Conservation (phyloP, 2,797 vertebrate species). For the Leucoraja ocellata region DNA sequence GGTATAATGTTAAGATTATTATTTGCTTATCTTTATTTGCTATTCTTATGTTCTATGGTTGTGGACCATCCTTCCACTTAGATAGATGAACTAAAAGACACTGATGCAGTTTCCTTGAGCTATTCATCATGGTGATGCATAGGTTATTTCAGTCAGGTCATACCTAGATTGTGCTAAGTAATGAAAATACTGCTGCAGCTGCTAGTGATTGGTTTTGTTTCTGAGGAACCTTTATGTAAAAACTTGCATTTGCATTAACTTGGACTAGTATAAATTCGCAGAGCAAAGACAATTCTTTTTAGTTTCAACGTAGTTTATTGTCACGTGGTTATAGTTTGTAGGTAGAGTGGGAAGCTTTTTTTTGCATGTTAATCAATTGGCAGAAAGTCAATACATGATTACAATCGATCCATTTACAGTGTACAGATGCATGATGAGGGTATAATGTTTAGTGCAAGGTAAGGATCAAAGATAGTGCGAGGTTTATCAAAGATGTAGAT, state of each 20-base stretch:
- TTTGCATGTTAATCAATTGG: too few relatives aligned
- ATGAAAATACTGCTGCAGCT: neutral
- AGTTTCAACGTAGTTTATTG: neutral
- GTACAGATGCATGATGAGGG: too few relatives aligned
- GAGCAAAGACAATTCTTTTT: neutral
- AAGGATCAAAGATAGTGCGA: too few relatives aligned
- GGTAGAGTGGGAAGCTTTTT: too few relatives aligned
- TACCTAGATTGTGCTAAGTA: neutral
- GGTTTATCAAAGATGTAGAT: too few relatives aligned
- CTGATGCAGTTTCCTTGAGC: neutral
- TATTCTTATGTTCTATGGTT: neutral
- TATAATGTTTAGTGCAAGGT: too few relatives aligned
- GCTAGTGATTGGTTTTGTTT: neutral
- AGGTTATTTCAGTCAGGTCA: neutral
- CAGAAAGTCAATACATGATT: too few relatives aligned
- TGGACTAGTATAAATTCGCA: neutral
- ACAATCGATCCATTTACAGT: too few relatives aligned
- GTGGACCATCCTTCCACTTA: neutral
- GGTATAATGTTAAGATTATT: neutral
- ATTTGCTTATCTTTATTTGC: neutral
- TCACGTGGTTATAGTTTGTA: too few relatives aligned
- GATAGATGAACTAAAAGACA: neutral
- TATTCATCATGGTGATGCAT: neutral
- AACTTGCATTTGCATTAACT: neutral
- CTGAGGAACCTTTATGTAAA: neutral